These are phyloP conservation scores for Oegoconia quadripuncta DNA, from an alignment of 2,888 invertebrate species.

Conservation along the genomic window DNA sequence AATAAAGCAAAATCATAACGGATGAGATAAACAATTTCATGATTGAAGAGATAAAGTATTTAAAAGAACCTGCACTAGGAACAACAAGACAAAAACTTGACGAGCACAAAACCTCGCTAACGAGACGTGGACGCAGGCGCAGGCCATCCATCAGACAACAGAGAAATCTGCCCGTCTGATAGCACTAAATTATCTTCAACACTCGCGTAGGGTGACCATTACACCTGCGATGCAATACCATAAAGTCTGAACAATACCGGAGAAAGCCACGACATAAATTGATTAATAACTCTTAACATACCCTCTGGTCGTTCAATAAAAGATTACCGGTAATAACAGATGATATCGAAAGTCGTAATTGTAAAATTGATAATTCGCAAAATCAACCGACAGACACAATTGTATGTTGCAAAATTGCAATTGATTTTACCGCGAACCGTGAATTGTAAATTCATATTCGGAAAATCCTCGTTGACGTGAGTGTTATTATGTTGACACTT, in stretches of 20 bases:
- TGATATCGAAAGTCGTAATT: conserved; percentile 51
- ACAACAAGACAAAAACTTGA: conserved; percentile 26
- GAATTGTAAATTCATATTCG: conserved; percentile 33
- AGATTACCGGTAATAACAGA: conserved; percentile 59
- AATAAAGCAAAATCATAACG: not conserved
- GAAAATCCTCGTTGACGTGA: conserved; percentile 27
- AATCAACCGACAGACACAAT: conserved; percentile 46
- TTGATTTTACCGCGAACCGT: conserved; percentile 35
- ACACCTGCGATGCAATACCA: conserved; percentile 18
- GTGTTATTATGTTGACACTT: conserved; percentile 41
- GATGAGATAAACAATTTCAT: not conserved
- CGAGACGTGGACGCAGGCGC: conserved; percentile 35
- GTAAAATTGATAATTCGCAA: conserved; percentile 54
- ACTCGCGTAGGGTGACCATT: conserved; percentile 32
- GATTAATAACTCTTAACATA: conserved; percentile 53
- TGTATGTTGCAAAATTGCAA: conserved; percentile 42
- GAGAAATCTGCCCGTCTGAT: conserved; percentile 47
- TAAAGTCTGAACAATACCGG: conserved; percentile 27
- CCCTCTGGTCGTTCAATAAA: conserved; percentile 52
- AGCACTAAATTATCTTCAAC: conserved; percentile 52
- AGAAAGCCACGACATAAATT: conserved; percentile 60
- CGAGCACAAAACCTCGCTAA: conserved; percentile 36
- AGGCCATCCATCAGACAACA: conserved; percentile 37
- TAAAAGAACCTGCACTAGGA: conserved; percentile 6
- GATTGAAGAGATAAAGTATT: not conserved